A percentile compares a stretch with the other conserved stretches of the same genome.
Evolutionary conservation across 1,140 invertebrate species (phyloP).

Genomic region (Geopemphigus sp.): DNA sequence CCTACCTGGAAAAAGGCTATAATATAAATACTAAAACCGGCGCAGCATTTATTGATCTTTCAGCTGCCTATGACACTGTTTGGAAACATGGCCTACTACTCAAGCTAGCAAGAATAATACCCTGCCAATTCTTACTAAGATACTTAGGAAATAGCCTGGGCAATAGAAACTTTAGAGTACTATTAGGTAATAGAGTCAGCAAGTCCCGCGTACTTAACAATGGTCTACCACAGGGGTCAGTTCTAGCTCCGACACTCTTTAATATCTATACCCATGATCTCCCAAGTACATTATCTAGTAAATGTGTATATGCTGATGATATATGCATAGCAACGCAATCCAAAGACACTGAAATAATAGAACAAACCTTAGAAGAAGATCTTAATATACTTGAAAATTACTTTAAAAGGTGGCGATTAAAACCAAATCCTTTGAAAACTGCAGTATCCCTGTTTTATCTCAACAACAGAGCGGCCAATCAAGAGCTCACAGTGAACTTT

Average conservation of each 20-base stretch:
- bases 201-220: conserved; percentile 33
- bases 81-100: conserved; percentile 10
- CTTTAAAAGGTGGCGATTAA: conserved; percentile 43
- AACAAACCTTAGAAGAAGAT: neutral
- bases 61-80: neutral
- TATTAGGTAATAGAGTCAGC: neutral
- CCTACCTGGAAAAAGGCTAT: neutral
- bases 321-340: too few relatives aligned
- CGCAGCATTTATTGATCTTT: neutral
- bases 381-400: too few relatives aligned
- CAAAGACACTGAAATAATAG: too few relatives aligned
- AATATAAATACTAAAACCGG: neutral
- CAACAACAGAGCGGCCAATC: conserved; percentile 24
- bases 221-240: conserved; percentile 26
- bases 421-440: conserved; percentile 17
- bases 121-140: neutral
- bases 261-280: conserved; percentile 12
- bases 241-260: conserved; percentile 42
- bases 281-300: too few relatives aligned
- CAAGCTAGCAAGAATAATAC: conserved; percentile 8
- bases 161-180: neutral
- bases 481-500: conserved; percentile 1
- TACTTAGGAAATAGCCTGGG: neutral
- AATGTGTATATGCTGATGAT: too few relatives aligned
- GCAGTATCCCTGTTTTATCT: conserved; percentile 1